Percentiles rank a stretch among this genome's conserved stretches.
Conservation (phyloP, 2,113 vertebrate species). For the Percopsis transmontana region DNA sequence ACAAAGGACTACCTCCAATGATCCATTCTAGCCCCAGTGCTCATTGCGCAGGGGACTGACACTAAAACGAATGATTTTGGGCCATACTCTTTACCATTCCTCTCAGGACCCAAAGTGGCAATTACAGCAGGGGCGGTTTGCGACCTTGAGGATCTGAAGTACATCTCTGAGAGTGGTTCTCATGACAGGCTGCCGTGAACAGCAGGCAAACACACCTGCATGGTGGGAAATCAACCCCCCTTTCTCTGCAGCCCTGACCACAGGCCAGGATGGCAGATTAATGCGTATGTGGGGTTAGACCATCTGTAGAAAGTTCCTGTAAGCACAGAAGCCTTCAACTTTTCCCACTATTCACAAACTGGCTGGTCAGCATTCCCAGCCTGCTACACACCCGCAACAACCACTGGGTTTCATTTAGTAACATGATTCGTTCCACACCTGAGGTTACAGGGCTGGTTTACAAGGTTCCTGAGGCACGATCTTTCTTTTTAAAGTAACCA, state of each 20-base stretch:
- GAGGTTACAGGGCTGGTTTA: slow-evolving; percentile 16
- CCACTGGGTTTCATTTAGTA: slow-evolving; percentile 28
- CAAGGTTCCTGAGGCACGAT: slow-evolving; percentile 29
- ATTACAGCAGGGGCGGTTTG: slow-evolving; percentile 38
- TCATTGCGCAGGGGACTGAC: slow-evolving; percentile 44
- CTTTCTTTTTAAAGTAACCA: slow-evolving; percentile 46
- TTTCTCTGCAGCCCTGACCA: slow-evolving; percentile 20
- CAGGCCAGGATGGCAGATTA: slow-evolving; percentile 63
- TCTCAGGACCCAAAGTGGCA: slow-evolving; percentile 39
- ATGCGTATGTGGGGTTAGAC: slow-evolving; percentile 45
- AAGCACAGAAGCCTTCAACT: slow-evolving; percentile 31
- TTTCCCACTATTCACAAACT: slow-evolving; percentile 35
- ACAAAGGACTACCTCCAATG: slow-evolving; percentile 49
- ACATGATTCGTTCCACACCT: slow-evolving; percentile 43
- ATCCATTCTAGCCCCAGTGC: slow-evolving; percentile 28
- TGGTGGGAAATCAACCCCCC: neutral
- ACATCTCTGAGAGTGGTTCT: slow-evolving; percentile 35
- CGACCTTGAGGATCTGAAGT: slow-evolving; percentile 49
- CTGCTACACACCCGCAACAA: slow-evolving; percentile 13
- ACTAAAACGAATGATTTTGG: slow-evolving; percentile 36
- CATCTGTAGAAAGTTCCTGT: slow-evolving; percentile 59
- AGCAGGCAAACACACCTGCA: slow-evolving; percentile 61
- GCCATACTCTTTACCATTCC: slow-evolving; percentile 43
- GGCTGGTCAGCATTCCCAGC: slow-evolving; percentile 54
- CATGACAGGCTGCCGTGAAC: slow-evolving; percentile 49